Conservation (phyloP, 1,140 invertebrate species). For the Drosophila pectinifera region DNA sequence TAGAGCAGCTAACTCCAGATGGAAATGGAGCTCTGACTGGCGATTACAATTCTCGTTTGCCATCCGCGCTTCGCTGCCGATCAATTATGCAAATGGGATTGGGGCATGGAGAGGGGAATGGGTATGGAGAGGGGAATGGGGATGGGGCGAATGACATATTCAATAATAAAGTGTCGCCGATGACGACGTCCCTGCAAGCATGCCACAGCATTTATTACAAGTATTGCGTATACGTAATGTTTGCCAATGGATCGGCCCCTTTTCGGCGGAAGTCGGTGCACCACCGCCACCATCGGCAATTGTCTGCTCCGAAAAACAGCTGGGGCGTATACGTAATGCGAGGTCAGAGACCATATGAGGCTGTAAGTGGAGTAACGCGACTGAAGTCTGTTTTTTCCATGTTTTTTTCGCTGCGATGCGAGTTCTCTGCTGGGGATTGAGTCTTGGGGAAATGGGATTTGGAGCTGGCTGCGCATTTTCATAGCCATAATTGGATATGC, state of each 20-base stretch:
- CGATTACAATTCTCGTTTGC: conserved; percentile 72
- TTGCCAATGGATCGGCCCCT: conserved; percentile 41
- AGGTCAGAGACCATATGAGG: conserved; percentile 57
- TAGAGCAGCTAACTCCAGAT: conserved; percentile 14
- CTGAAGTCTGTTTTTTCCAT: conserved; percentile 40
- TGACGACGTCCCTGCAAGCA: conserved; percentile 62
- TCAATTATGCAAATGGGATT: conserved; percentile 78
- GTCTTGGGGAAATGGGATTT: conserved; percentile 45
- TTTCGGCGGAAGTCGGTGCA: conserved; percentile 25
- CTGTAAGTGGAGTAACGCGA: conserved; percentile 57
- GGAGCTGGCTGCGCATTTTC: conserved; percentile 35
- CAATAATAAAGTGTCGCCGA: conserved; percentile 77
- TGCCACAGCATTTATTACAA: conserved; percentile 78
- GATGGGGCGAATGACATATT: conserved; percentile 53
- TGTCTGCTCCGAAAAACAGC: conserved; percentile 45
- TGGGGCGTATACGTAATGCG: conserved; percentile 60
- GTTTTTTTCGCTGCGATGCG: conserved; percentile 7
- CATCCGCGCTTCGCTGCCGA: conserved; percentile 76
- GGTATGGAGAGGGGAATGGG: not conserved
- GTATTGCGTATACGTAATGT: conserved; percentile 71
- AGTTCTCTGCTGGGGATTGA: conserved; percentile 22
- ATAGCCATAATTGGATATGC: conserved; percentile 45
- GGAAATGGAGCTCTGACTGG: conserved; percentile 41
- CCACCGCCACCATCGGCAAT: conserved; percentile 20
- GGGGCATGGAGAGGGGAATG: not conserved